Base-by-base conservation (phyloP, 2,888 invertebrate species). In the Agonopterix subpropinquella region DNA sequence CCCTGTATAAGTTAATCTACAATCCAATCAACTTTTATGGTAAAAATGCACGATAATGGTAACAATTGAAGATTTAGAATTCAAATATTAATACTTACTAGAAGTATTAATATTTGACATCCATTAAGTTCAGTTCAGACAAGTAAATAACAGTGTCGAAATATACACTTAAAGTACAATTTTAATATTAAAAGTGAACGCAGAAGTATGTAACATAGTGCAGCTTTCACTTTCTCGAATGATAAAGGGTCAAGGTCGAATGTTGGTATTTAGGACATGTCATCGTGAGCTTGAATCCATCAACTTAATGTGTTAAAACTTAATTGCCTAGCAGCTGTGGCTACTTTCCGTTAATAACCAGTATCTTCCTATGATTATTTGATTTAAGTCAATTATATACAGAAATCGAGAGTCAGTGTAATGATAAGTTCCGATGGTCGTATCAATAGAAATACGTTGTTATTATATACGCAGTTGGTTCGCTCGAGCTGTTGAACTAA, bases 191-290 rank as follows among this genome's bases (percentile, higher is more conserved):
- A 71, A 77, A 75, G 70, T 67, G 73, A 73, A 72, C 61, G 65
- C 61, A 56, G 53, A 53, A 58, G 55, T 50, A 41, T 2, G 11
- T 11, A 42, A 42, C 13, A 50, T 41, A 37, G 9, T 28, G 53
- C 53, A 62, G 54, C 83, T 85, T 84, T 85, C 81, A 81, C 85
- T 84, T 77, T 80, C 70, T 61, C 63, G 53, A 62, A 59, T 70
- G 70, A 77, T 73, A 77, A 80, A 82, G 79, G 80, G 79, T 71
- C 77, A 79, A 80, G 81, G 79, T 73, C 73, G 67, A 58, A 48
- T 52, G 53, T 55, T 54, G 64, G 62, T 68, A 71, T 72, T 72
- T 63, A 56, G 64, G 62, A 58, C 61, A 65, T 50, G 57, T 52
- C 49, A 49, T 43, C 28, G 28, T 7, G 28, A 47, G 39, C 50